Evolutionary conservation across 2,888 invertebrate species (phyloP).

Genomic region (Diadromus collaris): DNA sequence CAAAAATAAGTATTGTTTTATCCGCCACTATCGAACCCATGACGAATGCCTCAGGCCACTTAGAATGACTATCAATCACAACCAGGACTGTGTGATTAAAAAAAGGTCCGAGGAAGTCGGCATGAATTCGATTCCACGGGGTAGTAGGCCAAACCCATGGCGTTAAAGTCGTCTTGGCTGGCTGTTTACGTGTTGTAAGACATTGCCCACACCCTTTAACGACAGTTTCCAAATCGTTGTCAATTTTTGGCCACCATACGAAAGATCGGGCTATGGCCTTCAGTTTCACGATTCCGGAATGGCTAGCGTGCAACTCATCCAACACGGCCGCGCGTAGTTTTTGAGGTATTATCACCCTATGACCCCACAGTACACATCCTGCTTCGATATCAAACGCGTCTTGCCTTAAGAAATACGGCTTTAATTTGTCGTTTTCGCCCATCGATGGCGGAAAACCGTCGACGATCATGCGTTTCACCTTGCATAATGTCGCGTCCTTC

Average conservation of each 20-base stretch:
- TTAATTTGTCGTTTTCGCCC: too few species aligned
- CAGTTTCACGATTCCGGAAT: conserved; percentile 21
- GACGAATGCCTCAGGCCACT: too few species aligned
- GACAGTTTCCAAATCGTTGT: conserved; percentile 3
- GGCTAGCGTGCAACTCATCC: conserved; percentile 25
- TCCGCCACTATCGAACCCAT: too few species aligned
- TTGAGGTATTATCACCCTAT: too few species aligned
- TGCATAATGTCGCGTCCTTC: too few species aligned
- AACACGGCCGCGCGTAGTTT: neutral
- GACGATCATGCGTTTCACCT: too few species aligned
- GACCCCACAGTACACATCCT: too few species aligned
- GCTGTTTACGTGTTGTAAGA: neutral
- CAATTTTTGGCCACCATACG: conserved; percentile 1
- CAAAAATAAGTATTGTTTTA: too few species aligned
- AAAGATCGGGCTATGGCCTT: conserved; percentile 16
- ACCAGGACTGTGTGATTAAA: neutral
- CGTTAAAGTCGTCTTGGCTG: neutral
- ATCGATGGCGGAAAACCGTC: too few species aligned
- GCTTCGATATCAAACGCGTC: too few species aligned
- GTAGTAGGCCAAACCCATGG: conserved; percentile 25
- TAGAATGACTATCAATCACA: neutral
- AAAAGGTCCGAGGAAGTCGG: conserved; percentile 8
- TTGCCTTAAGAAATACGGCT: too few species aligned
- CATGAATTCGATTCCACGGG: conserved; percentile 26
- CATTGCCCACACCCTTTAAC: conserved; percentile 10